phyloP scores from a whole-genome alignment of 2,797 vertebrate species.

The Malurus leucopterus region DNA sequence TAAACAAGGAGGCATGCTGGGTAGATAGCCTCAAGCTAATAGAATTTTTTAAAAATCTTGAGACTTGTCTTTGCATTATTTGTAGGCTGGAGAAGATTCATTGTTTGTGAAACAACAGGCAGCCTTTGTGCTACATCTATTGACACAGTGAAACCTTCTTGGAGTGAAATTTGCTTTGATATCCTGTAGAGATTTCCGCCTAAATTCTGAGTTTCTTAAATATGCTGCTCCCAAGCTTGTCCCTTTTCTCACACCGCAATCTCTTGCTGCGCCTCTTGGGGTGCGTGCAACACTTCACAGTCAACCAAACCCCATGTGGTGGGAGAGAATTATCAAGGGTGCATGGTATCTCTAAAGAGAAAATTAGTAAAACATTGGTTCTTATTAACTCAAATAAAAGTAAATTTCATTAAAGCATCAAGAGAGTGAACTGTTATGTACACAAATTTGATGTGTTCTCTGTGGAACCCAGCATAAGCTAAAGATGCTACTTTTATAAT shows the following conservation, averaged over 20 bases:
- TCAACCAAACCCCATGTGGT: neutral
- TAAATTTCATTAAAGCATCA: neutral
- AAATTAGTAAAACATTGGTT: slow-evolving; percentile 33
- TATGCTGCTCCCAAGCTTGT: neutral
- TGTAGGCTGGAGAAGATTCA: slow-evolving; percentile 49
- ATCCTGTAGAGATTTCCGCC: neutral
- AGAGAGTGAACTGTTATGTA: neutral
- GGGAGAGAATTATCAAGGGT: slow-evolving; percentile 7
- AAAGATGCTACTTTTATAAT: neutral
- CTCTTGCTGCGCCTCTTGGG: accelerated
- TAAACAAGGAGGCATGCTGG: slow-evolving; percentile 65
- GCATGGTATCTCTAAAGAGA: neutral
- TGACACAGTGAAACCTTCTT: slow-evolving; percentile 21
- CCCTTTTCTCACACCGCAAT: neutral
- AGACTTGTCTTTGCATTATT: slow-evolving; percentile 60
- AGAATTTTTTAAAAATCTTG: slow-evolving; percentile 39
- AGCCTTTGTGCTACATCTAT: neutral
- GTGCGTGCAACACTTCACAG: neutral
- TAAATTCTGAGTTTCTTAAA: neutral
- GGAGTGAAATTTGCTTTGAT: slow-evolving; percentile 38
- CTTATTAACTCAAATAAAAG: slow-evolving; percentile 17
- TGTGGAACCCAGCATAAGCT: neutral
- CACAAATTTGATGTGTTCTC: neutral
- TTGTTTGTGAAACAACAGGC: slow-evolving; percentile 53
- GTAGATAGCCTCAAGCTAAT: slow-evolving; percentile 53